Conservation (phyloP, 2,888 invertebrate species). For the Leptopilina syphax region DNA sequence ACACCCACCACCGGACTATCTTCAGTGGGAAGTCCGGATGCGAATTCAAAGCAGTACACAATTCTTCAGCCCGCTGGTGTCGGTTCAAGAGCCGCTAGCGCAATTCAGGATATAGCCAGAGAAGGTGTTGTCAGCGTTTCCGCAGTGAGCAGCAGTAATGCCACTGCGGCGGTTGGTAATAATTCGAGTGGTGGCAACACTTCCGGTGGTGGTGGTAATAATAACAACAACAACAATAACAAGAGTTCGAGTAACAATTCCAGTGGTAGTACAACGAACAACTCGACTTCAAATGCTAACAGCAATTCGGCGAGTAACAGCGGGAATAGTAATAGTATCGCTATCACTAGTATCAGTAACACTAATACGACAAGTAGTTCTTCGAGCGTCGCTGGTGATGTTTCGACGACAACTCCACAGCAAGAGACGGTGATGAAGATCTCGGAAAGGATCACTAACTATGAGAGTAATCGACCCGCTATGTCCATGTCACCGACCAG, state of each 20-base stretch:
- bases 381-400: conserved; percentile 65
- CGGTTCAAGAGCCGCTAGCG: conserved; percentile 89
- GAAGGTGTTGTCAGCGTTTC: conserved; percentile 83
- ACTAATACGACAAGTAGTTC: conserved; percentile 67
- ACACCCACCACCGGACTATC: conserved; percentile 66
- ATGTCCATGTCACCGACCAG: conserved; percentile 85
- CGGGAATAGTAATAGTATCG: conserved; percentile 52
- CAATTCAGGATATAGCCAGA: conserved; percentile 86
- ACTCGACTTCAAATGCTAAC: conserved; percentile 44
- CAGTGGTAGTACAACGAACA: conserved; percentile 47
- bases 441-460: conserved; percentile 65
- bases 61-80: conserved; percentile 90
- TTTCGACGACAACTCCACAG: conserved; percentile 65
- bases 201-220: conserved; percentile 60
- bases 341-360: conserved; percentile 66
- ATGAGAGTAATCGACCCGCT: conserved; percentile 72
- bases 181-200: conserved; percentile 72
- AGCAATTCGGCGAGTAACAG: conserved; percentile 50
- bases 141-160: conserved; percentile 76
- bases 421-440: conserved; percentile 70
- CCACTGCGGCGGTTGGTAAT: conserved; percentile 64
- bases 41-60: conserved; percentile 88
- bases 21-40: conserved; percentile 77
- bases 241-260: conserved; percentile 55
- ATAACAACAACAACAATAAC: conserved; percentile 51